These are phyloP conservation scores for Nomada fabriciana DNA, from an alignment of 2,888 invertebrate genomes.

Conservation along the genomic window DNA sequence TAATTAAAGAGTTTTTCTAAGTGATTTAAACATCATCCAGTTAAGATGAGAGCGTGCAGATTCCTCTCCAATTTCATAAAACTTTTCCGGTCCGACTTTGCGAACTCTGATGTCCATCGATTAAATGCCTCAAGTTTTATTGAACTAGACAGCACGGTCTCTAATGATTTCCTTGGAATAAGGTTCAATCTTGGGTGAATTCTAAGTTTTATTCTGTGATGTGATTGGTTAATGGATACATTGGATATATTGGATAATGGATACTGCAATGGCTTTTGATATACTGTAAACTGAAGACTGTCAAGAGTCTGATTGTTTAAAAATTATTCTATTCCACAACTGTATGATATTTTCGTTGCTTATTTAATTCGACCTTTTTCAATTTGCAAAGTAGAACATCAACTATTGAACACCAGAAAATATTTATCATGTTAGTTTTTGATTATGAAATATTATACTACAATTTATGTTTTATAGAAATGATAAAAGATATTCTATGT, in stretches of 20 bases:
- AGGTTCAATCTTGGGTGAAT: not conserved
- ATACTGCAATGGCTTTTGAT: no score
- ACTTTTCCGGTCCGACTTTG: not conserved
- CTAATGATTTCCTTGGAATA: not conserved
- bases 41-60: not conserved
- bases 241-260: no score
- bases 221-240: no score
- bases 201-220: not conserved
- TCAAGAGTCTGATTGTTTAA: no score
- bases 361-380: not conserved
- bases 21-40: conserved; percentile 7
- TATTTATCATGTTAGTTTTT: not conserved
- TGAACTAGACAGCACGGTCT: not conserved
- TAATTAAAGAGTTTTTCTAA: conserved; percentile 12
- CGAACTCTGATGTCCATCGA: not conserved
- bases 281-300: no score
- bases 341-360: no score
- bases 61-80: conserved; percentile 6
- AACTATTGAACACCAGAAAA: not conserved
- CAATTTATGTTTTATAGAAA: no score
- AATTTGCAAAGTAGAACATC: not conserved
- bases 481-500: no score
- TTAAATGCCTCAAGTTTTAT: not conserved
- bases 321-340: no score
- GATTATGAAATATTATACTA: no score